Evolutionary conservation across 1,140 invertebrate species (phyloP).

Genomic region (Harpegnathos saltator): DNA sequence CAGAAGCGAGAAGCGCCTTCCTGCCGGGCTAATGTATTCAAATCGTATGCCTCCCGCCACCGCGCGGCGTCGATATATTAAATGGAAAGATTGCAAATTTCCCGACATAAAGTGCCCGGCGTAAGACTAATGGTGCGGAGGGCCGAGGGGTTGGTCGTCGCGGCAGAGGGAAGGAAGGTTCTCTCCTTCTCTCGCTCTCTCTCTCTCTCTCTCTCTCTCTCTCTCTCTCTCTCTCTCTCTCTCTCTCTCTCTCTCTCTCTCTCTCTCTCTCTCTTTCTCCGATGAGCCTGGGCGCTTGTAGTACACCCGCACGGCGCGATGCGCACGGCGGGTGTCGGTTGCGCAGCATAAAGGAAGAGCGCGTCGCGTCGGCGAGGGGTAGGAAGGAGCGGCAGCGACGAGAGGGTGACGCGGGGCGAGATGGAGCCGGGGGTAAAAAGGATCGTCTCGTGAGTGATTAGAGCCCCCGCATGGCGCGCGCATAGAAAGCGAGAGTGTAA

Average conservation of each 20-base stretch:
- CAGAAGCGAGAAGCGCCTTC: slow-evolving; percentile 58
- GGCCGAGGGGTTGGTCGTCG: slow-evolving; percentile 56
- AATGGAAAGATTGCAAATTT: slow-evolving; percentile 86
- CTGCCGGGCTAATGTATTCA: slow-evolving; percentile 83
- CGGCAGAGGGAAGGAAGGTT: slow-evolving; percentile 48
- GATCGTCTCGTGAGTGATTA: slow-evolving; percentile 84
- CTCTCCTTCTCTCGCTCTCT: too few species aligned
- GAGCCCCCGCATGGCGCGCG: slow-evolving; percentile 76
- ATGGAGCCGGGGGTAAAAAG: slow-evolving; percentile 79
- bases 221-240: too few species aligned
- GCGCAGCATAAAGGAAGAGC: slow-evolving; percentile 51
- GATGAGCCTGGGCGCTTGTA: slow-evolving; percentile 9
- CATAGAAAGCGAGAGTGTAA: slow-evolving; percentile 63
- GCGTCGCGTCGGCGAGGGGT: slow-evolving; percentile 15
- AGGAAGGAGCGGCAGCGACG: slow-evolving; percentile 57
- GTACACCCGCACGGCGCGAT: slow-evolving; percentile 34
- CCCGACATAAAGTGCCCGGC: slow-evolving; percentile 85
- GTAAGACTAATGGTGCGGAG: slow-evolving; percentile 83
- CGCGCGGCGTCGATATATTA: slow-evolving; percentile 84
- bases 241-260: too few species aligned
- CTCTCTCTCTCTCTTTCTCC: too few species aligned
- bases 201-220: too few species aligned
- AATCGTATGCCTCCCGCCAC: slow-evolving; percentile 79
- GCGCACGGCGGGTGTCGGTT: slow-evolving; percentile 60
- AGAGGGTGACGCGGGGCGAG: slow-evolving; percentile 57